Conservation (phyloP, 1,140 invertebrate genomes). For the Eumaeus atala region DNA sequence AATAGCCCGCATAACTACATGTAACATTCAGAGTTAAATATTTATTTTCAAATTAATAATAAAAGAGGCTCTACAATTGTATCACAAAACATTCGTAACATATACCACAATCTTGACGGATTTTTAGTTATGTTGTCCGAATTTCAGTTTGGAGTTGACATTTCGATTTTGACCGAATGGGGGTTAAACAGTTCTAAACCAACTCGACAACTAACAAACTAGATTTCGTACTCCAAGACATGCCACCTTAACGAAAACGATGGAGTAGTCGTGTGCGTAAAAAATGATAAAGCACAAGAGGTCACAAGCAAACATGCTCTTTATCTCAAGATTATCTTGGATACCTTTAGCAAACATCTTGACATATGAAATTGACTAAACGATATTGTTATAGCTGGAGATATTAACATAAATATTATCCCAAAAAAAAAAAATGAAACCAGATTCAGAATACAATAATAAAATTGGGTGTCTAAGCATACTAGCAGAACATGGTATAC, state of each 20-base stretch:
- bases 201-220: constrained; percentile 22
- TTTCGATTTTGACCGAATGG: constrained; percentile 22
- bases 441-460: constrained; percentile 14
- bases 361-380: constrained; percentile 9
- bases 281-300: constrained; percentile 16
- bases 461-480: constrained; percentile 14
- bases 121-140: constrained; percentile 16
- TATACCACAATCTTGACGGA: constrained; percentile 27
- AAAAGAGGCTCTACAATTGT: constrained; percentile 20
- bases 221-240: constrained; percentile 12
- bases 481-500: constrained; percentile 17
- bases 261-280: constrained; percentile 25
- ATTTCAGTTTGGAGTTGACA: no score
- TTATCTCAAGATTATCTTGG: constrained; percentile 24
- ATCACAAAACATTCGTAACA: constrained; percentile 28
- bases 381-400: constrained; percentile 19
- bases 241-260: constrained; percentile 24
- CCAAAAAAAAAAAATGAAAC: constrained; percentile 10
- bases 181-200: constrained; percentile 18
- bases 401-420: constrained; percentile 21
- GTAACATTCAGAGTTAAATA: constrained; percentile 9
- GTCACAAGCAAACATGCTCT: constrained; percentile 25
- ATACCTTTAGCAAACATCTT: constrained; percentile 14
- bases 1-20: constrained; percentile 9
- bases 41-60: constrained; percentile 10